These are phyloP conservation scores for Ceratina australensis DNA, from an alignment of 1,140 invertebrate species.

Conservation along the genomic window DNA sequence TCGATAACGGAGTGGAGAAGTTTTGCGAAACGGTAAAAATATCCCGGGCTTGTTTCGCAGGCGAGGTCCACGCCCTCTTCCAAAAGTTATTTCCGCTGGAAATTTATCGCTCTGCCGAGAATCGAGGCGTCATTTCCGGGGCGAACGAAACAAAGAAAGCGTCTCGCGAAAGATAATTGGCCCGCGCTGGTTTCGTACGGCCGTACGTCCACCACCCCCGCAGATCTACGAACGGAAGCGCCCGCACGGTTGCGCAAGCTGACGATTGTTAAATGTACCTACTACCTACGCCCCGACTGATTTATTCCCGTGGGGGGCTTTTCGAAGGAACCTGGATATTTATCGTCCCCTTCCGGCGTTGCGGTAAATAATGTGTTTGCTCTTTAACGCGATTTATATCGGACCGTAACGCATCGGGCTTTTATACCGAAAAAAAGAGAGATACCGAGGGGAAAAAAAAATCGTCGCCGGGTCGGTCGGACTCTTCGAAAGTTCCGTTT, in stretches of 20 bases:
- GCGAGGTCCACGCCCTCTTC: slow-evolving; percentile 39
- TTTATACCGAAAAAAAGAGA: background rate
- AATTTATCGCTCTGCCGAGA: slow-evolving; percentile 65
- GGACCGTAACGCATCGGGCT: slow-evolving; percentile 19
- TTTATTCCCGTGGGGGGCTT: slow-evolving; percentile 37
- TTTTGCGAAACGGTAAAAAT: background rate
- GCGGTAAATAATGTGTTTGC: slow-evolving; percentile 51
- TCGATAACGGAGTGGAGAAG: background rate
- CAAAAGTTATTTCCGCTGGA: slow-evolving; percentile 66
- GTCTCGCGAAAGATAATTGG: slow-evolving; percentile 60
- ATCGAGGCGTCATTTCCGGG: slow-evolving; percentile 65
- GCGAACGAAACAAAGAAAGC: slow-evolving; percentile 61
- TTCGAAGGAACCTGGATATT: slow-evolving; percentile 46
- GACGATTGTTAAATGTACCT: slow-evolving; percentile 51
- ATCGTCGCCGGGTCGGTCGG: background rate
- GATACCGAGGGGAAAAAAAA: too few relatives aligned
- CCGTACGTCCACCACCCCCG: background rate
- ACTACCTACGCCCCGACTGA: slow-evolving; percentile 35
- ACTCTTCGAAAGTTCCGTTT: slow-evolving; percentile 7
- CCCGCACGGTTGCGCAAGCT: slow-evolving; percentile 33
- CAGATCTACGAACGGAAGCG: slow-evolving; percentile 36
- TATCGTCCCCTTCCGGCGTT: slow-evolving; percentile 38
- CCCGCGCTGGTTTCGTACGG: slow-evolving; percentile 2
- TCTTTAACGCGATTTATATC: slow-evolving; percentile 47
- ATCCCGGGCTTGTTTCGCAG: slow-evolving; percentile 26